Conservation (phyloP, 2,888 invertebrate genomes). For the Volucella bombylans region DNA sequence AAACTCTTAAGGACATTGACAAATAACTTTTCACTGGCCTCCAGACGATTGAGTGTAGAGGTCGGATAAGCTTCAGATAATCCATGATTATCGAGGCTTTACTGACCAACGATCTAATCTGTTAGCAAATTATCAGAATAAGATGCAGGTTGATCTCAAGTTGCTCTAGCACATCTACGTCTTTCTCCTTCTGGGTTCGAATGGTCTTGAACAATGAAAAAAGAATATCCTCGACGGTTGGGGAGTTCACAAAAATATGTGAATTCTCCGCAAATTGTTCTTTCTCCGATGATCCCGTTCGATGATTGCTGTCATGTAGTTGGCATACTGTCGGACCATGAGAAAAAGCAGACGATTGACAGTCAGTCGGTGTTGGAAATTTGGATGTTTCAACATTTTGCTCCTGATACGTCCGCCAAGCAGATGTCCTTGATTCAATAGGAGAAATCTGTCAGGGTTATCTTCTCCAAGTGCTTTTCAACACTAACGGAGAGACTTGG, state of each 20-base stretch:
- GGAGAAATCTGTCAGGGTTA: constrained; percentile 79
- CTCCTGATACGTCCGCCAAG: constrained; percentile 78
- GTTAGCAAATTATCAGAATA: constrained; percentile 79
- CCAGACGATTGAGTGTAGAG: constrained; percentile 80
- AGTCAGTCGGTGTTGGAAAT: constrained; percentile 79
- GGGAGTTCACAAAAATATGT: constrained; percentile 81
- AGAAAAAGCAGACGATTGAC: constrained; percentile 79
- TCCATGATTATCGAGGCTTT: constrained; percentile 80
- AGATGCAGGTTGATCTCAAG: constrained; percentile 80
- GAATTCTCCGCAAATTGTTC: constrained; percentile 80
- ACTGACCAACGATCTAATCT: constrained; percentile 81
- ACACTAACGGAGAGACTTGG: constrained; percentile 77
- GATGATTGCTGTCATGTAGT: constrained; percentile 79
- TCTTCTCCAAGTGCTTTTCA: constrained; percentile 78
- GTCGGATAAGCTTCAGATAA: constrained; percentile 80
- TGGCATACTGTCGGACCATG: constrained; percentile 82
- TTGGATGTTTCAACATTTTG: constrained; percentile 71
- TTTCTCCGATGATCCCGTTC: constrained; percentile 78
- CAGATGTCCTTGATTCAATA: constrained; percentile 81
- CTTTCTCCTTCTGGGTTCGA: constrained; percentile 36
- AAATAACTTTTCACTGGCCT: constrained; percentile 84
- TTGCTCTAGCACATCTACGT: constrained; percentile 79
- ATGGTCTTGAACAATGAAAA: constrained; percentile 78
- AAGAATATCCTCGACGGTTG: constrained; percentile 79
- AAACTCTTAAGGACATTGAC: constrained; percentile 84